phyloP scores from a whole-genome alignment of 2,797 vertebrate genomes.

The Urosaurus nigricauda region DNA sequence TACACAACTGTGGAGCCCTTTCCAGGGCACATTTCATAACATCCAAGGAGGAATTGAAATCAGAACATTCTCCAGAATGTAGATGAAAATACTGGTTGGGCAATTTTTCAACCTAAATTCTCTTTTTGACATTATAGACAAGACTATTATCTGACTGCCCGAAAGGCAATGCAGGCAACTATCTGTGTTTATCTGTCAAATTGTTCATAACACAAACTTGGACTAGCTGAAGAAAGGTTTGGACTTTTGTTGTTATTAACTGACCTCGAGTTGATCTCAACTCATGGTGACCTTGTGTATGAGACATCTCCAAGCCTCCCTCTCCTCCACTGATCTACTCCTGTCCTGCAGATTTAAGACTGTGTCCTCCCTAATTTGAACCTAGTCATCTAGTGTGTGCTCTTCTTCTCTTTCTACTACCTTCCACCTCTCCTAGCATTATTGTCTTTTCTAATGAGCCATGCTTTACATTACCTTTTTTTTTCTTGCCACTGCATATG shows the following conservation, averaged over 20 bases:
- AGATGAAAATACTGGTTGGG: background rate
- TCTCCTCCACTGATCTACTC: too few relatives aligned
- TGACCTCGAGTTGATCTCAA: too few relatives aligned
- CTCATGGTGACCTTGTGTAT: too few relatives aligned
- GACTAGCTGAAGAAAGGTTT: background rate
- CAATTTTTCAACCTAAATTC: background rate
- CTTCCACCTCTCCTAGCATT: too few relatives aligned
- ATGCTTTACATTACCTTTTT: background rate
- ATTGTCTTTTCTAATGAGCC: too few relatives aligned
- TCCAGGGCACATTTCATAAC: background rate
- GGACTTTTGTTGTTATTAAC: too few relatives aligned
- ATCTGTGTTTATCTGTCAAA: background rate
- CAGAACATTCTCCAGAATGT: background rate
- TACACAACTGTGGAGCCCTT: background rate
- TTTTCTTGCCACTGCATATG: background rate
- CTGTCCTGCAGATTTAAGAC: too few relatives aligned
- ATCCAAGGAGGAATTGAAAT: background rate
- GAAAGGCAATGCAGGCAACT: background rate
- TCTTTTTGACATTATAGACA: background rate
- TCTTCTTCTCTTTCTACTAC: too few relatives aligned
- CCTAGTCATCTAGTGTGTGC: too few relatives aligned
- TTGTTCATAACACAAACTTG: background rate
- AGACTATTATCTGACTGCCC: background rate
- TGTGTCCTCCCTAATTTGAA: too few relatives aligned
- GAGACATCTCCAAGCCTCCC: too few relatives aligned